Percentiles rank a stretch among this genome's conserved stretches.
Conservation (phyloP, 2,797 vertebrate genomes). For the Avahi laniger region DNA sequence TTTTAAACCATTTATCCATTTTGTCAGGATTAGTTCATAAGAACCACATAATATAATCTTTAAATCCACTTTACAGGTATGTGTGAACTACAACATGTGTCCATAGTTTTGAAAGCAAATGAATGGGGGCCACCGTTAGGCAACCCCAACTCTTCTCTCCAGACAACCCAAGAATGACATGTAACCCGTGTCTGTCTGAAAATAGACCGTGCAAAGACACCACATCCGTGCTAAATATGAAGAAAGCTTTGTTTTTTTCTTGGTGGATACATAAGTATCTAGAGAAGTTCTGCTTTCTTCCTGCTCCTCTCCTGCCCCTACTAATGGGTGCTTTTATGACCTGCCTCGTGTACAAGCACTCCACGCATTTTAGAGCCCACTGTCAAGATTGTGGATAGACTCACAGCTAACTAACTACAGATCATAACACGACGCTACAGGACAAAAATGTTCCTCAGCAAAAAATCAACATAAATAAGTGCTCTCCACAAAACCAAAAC, state of each 20-base stretch:
- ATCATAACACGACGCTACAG: not conserved
- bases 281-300: not conserved
- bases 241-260: not conserved
- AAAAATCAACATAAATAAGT: not conserved
- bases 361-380: not conserved
- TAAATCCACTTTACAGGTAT: not conserved
- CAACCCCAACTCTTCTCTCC: not conserved
- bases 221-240: not conserved
- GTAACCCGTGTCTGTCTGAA: not conserved
- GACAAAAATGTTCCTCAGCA: not conserved
- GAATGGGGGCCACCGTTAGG: rapidly evolving
- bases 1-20: not conserved
- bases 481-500: not conserved
- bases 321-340: not conserved
- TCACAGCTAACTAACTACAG: not conserved
- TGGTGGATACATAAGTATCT: not conserved
- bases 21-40: not conserved
- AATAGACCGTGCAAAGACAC: not conserved
- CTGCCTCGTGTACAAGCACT: not conserved
- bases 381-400: not conserved
- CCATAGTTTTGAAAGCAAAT: not conserved
- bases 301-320: not conserved
- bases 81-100: rapidly evolving
- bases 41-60: not conserved
- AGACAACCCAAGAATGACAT: not conserved